These are phyloP conservation scores for Rostratula benghalensis DNA, from an alignment of 2,113 vertebrate genomes.

Conservation along the genomic window DNA sequence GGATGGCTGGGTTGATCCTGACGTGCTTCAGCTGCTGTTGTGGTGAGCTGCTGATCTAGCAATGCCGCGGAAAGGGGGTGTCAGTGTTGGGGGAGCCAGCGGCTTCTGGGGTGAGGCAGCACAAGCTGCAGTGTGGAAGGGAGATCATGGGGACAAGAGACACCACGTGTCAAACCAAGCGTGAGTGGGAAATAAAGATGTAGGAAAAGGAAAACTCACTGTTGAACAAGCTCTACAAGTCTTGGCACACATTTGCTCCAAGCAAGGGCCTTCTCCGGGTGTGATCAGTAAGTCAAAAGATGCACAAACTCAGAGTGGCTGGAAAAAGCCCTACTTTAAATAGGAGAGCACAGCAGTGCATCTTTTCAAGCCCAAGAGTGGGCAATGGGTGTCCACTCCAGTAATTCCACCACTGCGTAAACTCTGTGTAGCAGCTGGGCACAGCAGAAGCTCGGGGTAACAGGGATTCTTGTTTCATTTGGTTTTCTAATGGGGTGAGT, in stretches of 20 bases:
- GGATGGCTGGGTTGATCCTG: background rate
- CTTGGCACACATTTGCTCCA: background rate
- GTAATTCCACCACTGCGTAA: background rate
- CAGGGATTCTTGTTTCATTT: background rate
- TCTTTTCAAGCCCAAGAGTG: background rate
- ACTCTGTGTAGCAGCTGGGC: background rate
- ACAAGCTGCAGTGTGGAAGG: background rate
- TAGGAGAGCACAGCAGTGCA: background rate
- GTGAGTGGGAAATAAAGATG: background rate
- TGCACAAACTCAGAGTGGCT: background rate
- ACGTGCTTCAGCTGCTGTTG: background rate
- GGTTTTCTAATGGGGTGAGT: background rate
- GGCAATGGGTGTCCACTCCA: background rate
- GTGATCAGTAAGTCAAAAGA: background rate
- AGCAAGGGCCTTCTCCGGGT: background rate
- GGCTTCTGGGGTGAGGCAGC: background rate
- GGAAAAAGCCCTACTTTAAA: background rate
- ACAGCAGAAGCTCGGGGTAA: background rate
- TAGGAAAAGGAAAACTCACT: background rate
- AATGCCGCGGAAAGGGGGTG: background rate
- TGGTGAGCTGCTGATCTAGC: background rate
- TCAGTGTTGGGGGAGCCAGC: background rate
- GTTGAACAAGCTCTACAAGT: background rate
- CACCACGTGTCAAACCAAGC: accelerated
- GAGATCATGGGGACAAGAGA: background rate